phyloP scores from a whole-genome alignment of 2,888 invertebrate species.

The Panorpa germanica region DNA sequence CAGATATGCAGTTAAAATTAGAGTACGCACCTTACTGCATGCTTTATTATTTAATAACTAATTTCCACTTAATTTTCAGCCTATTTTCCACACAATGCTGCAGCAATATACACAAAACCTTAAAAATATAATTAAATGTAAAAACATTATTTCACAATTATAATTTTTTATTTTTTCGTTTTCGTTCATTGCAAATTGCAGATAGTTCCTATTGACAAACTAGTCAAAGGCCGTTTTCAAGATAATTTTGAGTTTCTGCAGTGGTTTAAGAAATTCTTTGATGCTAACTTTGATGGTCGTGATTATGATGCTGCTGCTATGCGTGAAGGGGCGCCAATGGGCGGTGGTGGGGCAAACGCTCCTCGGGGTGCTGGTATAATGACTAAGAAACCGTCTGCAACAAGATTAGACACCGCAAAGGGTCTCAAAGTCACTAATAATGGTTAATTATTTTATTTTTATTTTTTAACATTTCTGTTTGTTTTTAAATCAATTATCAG shows the following conservation, averaged over 20 bases:
- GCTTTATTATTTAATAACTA: no score
- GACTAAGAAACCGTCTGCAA: conserved; percentile 13
- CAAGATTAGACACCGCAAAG: no score
- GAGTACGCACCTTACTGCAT: no score
- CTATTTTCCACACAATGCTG: no score
- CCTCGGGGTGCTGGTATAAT: conserved; percentile 13
- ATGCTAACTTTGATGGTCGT: conserved; percentile 91
- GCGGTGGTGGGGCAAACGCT: conserved; percentile 35
- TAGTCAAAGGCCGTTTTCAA: conserved; percentile 97
- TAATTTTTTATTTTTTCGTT: no score
- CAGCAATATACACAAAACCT: no score
- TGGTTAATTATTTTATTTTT: neutral
- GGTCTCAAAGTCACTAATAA: no score
- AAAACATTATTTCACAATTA: no score
- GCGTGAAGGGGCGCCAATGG: conserved; percentile 73
- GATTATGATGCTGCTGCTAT: conserved; percentile 83
- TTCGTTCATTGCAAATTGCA: conserved; percentile 28
- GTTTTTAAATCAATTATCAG: conserved; percentile 7
- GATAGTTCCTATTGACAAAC: conserved; percentile 83
- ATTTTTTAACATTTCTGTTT: conserved; percentile 5
- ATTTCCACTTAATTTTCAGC: no score
- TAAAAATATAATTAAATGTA: no score
- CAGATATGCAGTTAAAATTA: no score
- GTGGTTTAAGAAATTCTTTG: conserved; percentile 99
- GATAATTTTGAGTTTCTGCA: conserved; percentile 99